Evolutionary conservation across 2,888 invertebrate species (phyloP).

Genomic region (Phyto melanocephala): DNA sequence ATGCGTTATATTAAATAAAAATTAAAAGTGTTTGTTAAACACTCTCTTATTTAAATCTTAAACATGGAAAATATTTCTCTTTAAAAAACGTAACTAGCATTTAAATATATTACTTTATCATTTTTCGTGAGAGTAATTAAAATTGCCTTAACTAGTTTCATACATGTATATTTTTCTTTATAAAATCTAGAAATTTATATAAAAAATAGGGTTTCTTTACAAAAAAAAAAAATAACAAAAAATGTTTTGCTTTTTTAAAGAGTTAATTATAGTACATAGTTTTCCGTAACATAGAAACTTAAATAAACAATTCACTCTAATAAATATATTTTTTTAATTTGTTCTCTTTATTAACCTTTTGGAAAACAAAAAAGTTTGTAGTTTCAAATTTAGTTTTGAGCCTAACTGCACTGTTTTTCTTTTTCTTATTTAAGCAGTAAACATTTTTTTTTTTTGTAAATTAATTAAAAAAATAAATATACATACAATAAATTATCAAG

Average conservation of each 20-base stretch:
- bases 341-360: conserved; percentile 39
- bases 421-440: conserved; percentile 23
- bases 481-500: conserved; percentile 10
- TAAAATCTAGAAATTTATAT: conserved; percentile 54
- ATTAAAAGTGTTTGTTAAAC: conserved; percentile 11
- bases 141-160: conserved; percentile 47
- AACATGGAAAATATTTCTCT: conserved; percentile 27
- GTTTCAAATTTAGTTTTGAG: conserved; percentile 53
- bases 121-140: conserved; percentile 7
- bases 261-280: conserved; percentile 62
- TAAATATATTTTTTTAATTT: conserved; percentile 27
- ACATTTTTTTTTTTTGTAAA: conserved; percentile 19
- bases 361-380: conserved; percentile 50
- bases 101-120: neutral
- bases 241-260: conserved; percentile 52
- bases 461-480: conserved; percentile 29
- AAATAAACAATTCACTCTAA: conserved; percentile 54
- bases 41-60: conserved; percentile 24
- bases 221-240: conserved; percentile 62
- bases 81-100: conserved; percentile 37
- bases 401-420: conserved; percentile 41
- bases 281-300: conserved; percentile 55
- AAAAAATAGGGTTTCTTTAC: conserved; percentile 50
- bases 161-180: neutral
- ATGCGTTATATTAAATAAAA: conserved; percentile 44